phyloP scores from a whole-genome alignment of 2,113 vertebrate genomes.

The Galeopterus variegatus region DNA sequence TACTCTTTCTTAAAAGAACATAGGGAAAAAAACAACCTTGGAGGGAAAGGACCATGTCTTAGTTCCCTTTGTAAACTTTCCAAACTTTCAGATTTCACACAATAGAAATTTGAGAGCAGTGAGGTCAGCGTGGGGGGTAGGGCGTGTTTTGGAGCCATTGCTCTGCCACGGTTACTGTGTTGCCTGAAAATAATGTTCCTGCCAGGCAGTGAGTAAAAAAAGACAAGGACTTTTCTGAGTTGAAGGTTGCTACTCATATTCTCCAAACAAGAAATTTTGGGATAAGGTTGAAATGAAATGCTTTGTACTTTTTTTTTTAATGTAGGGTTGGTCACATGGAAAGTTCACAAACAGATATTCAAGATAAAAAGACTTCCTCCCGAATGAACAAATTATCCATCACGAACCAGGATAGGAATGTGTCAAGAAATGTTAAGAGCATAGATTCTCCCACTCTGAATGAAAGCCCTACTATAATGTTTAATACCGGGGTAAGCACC shows the following conservation, averaged over 20 bases:
- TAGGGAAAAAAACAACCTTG: not conserved
- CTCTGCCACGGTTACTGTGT: not conserved
- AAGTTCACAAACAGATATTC: slow-evolving; percentile 93
- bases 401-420: not conserved
- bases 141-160: not conserved
- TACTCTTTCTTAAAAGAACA: too few relatives aligned
- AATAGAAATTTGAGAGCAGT: not conserved
- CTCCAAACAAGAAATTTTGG: not conserved
- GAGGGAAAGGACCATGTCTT: not conserved
- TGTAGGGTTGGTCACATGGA: slow-evolving; percentile 95
- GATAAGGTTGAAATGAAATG: slow-evolving; percentile 31
- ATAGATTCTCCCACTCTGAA: slow-evolving; percentile 89
- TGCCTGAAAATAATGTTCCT: not conserved
- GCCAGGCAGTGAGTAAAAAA: not conserved
- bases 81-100: not conserved
- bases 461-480: slow-evolving; percentile 93
- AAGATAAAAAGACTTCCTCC: slow-evolving; percentile 92
- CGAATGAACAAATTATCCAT: slow-evolving; percentile 91
- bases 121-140: too few relatives aligned
- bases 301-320: slow-evolving; percentile 36
- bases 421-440: not conserved
- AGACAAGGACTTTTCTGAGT: not conserved
- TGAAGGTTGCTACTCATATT: not conserved
- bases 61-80: not conserved
- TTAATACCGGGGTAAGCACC: slow-evolving; percentile 94